Conservation (phyloP, 2,888 invertebrate species). For the Cephus pygmeus region DNA sequence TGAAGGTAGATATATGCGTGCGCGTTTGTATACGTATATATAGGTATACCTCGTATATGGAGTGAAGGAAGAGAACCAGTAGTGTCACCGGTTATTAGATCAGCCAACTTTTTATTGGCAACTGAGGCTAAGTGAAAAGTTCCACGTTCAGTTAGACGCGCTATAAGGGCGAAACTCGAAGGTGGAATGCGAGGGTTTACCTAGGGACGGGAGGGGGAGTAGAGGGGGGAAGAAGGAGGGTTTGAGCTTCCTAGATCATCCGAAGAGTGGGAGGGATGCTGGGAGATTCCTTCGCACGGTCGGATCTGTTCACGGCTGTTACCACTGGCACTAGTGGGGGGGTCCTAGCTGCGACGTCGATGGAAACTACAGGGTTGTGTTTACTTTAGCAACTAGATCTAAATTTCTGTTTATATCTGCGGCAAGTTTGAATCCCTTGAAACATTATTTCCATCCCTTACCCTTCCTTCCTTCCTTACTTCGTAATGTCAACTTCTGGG, state of each 20-base stretch:
- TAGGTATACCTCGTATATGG: no score
- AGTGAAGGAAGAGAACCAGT: conserved; percentile 23
- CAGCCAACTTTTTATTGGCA: conserved; percentile 55
- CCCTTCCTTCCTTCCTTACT: conserved; percentile 10
- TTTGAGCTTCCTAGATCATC: no score
- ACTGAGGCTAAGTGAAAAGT: conserved; percentile 59
- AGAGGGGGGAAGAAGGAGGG: conserved; percentile 16
- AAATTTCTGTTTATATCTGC: conserved; percentile 61
- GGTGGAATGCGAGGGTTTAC: background rate
- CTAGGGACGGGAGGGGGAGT: conserved; percentile 8
- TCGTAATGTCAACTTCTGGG: background rate
- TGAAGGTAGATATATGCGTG: no score
- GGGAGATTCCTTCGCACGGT: no score
- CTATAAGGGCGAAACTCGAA: background rate
- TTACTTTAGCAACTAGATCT: conserved; percentile 60
- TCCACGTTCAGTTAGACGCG: conserved; percentile 43
- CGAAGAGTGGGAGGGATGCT: no score
- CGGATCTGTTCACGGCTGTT: no score
- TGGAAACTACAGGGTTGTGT: conserved; percentile 25
- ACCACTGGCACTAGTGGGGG: no score
- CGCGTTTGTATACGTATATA: no score
- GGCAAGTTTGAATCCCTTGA: conserved; percentile 52
- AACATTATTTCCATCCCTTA: conserved; percentile 48
- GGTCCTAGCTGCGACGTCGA: no score
- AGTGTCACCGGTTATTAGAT: conserved; percentile 58